These are phyloP conservation scores for Drosophila austrosaltans DNA, from an alignment of 2,888 invertebrate genomes.

Conservation along the genomic window DNA sequence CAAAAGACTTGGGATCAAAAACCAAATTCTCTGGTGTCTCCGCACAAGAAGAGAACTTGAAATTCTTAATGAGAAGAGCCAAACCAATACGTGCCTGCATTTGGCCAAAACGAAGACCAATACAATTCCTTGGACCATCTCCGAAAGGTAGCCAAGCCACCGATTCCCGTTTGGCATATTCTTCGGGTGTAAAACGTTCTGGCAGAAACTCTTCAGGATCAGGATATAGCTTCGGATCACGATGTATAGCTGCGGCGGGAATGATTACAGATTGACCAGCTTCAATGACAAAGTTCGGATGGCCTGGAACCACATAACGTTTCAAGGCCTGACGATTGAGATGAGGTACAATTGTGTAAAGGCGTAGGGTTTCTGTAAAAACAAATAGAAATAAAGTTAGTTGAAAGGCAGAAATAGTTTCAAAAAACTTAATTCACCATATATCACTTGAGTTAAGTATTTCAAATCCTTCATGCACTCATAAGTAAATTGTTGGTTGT, in stretches of 20 bases:
- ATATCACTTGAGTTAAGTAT: conserved; percentile 33
- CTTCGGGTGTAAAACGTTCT: conserved; percentile 85
- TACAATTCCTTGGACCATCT: conserved; percentile 78
- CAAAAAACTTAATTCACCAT: conserved; percentile 3
- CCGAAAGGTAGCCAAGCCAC: conserved; percentile 78
- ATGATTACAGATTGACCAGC: conserved; percentile 69
- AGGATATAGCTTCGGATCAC: conserved; percentile 84
- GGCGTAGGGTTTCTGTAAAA: conserved; percentile 84
- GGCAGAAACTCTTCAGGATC: conserved; percentile 86
- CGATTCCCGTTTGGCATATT: conserved; percentile 84
- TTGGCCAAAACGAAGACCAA: conserved; percentile 77
- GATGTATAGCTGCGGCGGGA: conserved; percentile 84
- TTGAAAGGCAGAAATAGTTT: accelerated
- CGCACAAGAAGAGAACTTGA: conserved; percentile 58
- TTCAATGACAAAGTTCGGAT: conserved; percentile 84
- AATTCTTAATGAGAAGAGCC: conserved; percentile 64
- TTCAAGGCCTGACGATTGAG: conserved; percentile 84
- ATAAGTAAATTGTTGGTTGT: conserved; percentile 63
- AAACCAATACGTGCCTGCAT: conserved; percentile 74
- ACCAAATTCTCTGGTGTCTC: conserved; percentile 28
- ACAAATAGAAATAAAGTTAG: background rate
- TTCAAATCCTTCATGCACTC: conserved; percentile 54
- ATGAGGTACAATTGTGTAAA: conserved; percentile 84
- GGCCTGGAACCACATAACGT: conserved; percentile 84
- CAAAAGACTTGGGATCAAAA: conserved; percentile 34